phyloP scores from a whole-genome alignment of 2,888 invertebrate genomes.

The Psylliodes chrysocephalus region DNA sequence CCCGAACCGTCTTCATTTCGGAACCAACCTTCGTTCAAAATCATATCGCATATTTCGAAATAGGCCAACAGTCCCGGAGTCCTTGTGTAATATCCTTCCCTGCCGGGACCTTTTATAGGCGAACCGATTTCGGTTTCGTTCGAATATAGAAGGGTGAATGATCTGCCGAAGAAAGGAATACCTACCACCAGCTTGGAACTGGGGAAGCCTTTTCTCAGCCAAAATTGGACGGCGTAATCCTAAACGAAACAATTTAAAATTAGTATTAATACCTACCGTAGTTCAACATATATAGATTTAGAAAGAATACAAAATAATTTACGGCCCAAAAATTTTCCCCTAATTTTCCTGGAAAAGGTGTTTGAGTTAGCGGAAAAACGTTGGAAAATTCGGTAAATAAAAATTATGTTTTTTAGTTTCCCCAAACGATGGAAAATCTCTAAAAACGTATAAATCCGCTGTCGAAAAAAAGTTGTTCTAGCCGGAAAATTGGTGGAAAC shows the following conservation, averaged over 20 bases:
- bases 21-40: slow-evolving; percentile 58
- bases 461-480: too few species aligned
- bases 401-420: too few species aligned
- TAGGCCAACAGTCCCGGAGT: slow-evolving; percentile 76
- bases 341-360: too few species aligned
- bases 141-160: slow-evolving; percentile 72
- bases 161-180: slow-evolving; percentile 77
- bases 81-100: slow-evolving; percentile 75
- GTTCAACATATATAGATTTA: too few species aligned
- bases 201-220: slow-evolving; percentile 72
- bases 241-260: slow-evolving; percentile 52
- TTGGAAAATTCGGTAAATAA: too few species aligned
- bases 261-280: too few species aligned
- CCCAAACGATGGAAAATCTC: too few species aligned
- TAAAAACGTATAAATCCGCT: too few species aligned
- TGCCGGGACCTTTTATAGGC: slow-evolving; percentile 70
- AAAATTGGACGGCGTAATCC: slow-evolving; percentile 77
- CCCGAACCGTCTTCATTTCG: slow-evolving; percentile 69
- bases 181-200: slow-evolving; percentile 77
- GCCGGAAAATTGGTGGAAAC: too few species aligned
- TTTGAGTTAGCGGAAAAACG: too few species aligned
- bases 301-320: too few species aligned
- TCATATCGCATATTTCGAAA: slow-evolving; percentile 72
- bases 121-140: slow-evolving; percentile 69
- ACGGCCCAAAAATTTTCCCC: too few species aligned